phyloP scores from a whole-genome alignment of 2,797 vertebrate genomes.

The Peromyscus nudipes region DNA sequence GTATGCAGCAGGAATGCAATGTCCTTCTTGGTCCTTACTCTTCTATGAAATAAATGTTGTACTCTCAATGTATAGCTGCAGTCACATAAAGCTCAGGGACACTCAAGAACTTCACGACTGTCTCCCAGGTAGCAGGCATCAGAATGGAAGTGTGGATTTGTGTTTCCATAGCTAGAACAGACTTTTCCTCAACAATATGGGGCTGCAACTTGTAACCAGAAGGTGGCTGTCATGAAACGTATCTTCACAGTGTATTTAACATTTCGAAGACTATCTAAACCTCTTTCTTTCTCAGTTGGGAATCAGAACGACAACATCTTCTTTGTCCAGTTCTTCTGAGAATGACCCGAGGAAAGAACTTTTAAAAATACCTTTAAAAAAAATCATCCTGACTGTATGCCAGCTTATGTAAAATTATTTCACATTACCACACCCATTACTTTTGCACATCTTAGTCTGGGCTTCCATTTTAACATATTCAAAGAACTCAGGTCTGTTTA shows the following conservation, averaged over 20 bases:
- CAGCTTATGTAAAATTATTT: background rate
- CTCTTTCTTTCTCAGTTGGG: background rate
- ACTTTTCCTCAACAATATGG: background rate
- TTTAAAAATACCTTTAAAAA: background rate
- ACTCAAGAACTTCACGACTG: background rate
- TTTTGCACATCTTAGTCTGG: background rate
- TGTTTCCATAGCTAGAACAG: background rate
- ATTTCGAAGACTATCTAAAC: background rate
- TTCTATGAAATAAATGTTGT: background rate
- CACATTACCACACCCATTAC: background rate
- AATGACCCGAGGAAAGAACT: background rate
- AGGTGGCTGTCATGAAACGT: background rate
- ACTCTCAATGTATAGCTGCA: background rate
- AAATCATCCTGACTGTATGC: background rate
- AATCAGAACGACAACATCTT: background rate
- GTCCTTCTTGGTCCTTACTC: background rate
- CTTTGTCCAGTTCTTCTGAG: slow-evolving; percentile 35
- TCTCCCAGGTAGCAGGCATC: background rate
- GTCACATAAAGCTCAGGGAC: background rate
- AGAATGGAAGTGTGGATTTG: background rate
- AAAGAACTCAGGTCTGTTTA: background rate
- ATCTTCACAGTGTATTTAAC: background rate
- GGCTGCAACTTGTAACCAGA: background rate
- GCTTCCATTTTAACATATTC: background rate
- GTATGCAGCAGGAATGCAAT: background rate